phyloP scores from a whole-genome alignment of 2,113 vertebrate genomes.

The Lamprotornis superbus region DNA sequence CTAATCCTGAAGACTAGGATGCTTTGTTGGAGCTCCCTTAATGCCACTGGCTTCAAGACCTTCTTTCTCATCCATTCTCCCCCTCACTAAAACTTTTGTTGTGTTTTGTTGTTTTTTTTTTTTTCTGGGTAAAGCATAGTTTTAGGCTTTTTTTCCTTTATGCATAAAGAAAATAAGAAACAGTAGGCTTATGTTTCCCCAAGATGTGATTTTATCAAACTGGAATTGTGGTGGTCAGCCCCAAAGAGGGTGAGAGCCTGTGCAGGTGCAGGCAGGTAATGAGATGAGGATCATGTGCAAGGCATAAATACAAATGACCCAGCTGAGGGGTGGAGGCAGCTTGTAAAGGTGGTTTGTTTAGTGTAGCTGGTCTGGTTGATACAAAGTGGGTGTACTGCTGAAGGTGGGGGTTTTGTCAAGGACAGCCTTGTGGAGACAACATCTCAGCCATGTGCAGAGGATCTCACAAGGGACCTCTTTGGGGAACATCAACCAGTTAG shows the following conservation, averaged over 20 bases:
- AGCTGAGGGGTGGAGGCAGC: too few species aligned
- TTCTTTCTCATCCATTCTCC: not conserved
- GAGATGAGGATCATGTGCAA: not conserved
- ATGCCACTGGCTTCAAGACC: not conserved
- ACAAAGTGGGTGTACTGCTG: fast-evolving
- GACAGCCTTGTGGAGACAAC: fast-evolving
- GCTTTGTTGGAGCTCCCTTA: not conserved
- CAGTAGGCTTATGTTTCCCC: fast-evolving
- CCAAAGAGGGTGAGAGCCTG: too few species aligned
- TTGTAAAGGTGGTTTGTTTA: fast-evolving
- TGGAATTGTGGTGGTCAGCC: not conserved
- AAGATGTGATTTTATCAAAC: not conserved
- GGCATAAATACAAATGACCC: not conserved
- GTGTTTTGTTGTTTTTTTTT: not conserved
- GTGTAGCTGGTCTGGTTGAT: fast-evolving
- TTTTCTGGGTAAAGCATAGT: not conserved
- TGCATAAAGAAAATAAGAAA: not conserved
- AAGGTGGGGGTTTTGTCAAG: fast-evolving
- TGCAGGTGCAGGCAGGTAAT: not conserved
- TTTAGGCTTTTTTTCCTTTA: not conserved
- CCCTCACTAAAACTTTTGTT: not conserved
- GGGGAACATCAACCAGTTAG: fast-evolving
- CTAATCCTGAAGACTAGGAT: not conserved
- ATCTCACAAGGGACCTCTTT: not conserved
- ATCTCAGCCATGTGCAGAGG: fast-evolving